Conservation (phyloP, 2,113 vertebrate genomes). For the Capra hircus region DNA sequence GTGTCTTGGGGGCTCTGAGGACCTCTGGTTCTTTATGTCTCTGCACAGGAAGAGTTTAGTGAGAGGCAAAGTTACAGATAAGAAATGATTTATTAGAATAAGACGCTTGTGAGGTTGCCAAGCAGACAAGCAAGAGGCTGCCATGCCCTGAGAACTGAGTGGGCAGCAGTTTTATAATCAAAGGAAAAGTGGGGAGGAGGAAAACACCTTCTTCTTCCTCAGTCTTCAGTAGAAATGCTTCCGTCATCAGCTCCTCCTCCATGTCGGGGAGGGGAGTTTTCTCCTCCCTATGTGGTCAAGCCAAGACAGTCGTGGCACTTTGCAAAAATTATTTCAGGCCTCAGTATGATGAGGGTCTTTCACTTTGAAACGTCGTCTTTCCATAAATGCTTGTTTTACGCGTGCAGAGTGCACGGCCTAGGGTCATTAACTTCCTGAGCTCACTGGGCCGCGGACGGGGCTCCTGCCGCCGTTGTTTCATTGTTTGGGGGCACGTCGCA, state of each 20-base stretch:
- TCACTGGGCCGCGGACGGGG: fast-evolving
- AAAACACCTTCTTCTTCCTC: background rate
- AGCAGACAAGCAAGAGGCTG: background rate
- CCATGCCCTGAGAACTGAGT: background rate
- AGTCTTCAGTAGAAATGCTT: background rate
- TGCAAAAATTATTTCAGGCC: background rate
- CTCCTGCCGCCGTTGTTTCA: background rate
- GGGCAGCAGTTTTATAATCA: background rate
- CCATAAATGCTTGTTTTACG: background rate
- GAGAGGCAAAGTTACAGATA: background rate
- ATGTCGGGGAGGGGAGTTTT: background rate
- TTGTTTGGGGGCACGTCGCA: background rate
- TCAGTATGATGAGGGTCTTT: background rate
- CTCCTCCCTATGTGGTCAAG: background rate
- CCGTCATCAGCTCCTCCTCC: background rate
- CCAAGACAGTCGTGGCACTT: background rate
- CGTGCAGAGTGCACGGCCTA: background rate
- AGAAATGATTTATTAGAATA: background rate
- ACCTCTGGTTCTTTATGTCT: background rate
- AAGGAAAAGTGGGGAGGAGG: background rate
- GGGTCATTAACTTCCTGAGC: background rate
- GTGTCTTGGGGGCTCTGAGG: background rate
- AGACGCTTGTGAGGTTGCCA: background rate
- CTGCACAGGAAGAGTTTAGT: background rate
- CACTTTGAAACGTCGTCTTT: background rate